A percentile compares a stretch with the other conserved stretches of the same genome.
These are phyloP conservation scores for Grammomys dolichurus DNA, from an alignment of 2,113 vertebrate genomes.

Conservation along the genomic window DNA sequence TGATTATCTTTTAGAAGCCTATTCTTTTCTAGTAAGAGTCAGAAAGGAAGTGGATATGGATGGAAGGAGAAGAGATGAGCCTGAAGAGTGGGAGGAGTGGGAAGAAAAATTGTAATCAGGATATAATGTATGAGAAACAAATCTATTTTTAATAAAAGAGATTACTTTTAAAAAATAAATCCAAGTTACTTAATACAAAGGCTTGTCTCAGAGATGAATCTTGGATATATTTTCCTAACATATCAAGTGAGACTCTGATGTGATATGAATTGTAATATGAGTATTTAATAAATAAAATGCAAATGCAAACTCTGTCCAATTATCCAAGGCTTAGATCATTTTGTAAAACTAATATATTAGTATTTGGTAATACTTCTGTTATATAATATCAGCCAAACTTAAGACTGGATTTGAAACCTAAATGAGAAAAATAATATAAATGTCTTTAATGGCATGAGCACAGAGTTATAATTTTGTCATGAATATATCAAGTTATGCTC, in stretches of 20 bases:
- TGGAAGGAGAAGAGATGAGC: not conserved
- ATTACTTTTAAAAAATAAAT: not conserved
- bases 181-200: not conserved
- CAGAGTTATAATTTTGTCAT: not conserved
- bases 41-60: not conserved
- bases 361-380: not conserved
- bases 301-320: not conserved
- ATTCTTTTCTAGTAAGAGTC: not conserved
- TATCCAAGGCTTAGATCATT: not conserved
- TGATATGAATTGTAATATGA: not conserved
- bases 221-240: not conserved
- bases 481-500: not conserved
- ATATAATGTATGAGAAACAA: not conserved
- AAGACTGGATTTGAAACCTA: not conserved
- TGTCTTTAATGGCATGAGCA: not conserved
- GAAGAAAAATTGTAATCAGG: not conserved
- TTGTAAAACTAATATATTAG: not conserved
- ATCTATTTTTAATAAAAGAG: not conserved
- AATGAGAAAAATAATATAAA: not conserved
- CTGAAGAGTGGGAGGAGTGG: not conserved
- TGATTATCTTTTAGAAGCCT: not conserved
- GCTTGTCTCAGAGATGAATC: not conserved
- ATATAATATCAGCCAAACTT: not conserved
- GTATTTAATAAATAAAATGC: not conserved
- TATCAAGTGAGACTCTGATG: not conserved